Base-by-base conservation (phyloP, 2,888 invertebrate genomes). In the Parascotia fuliginaria region DNA sequence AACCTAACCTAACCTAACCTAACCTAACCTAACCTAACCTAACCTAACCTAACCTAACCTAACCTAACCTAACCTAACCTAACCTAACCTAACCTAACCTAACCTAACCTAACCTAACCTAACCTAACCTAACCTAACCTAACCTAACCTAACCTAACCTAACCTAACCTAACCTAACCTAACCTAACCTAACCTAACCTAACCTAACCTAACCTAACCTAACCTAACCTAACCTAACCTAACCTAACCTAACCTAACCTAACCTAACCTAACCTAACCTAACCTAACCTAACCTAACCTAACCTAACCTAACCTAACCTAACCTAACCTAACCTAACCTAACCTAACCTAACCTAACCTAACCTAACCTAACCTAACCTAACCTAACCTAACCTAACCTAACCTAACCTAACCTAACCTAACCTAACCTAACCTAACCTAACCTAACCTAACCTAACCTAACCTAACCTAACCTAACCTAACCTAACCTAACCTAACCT, bases 301-400 rank as follows among this genome's bases (percentile, higher is more conserved):
- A 54, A 48, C 54, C 48, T 48, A 54, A 48, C 53, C 47, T 48
- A 53, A 47, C 53, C 47, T 48, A 53, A 47, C 53, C 43, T 47
- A 53, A 47, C 53, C 43, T 48, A 53, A 47, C 53, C 48, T 53
- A 48, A 48, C 47, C 50, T 46, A 47, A 55, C 46, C 53, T 42
- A 42, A 53, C 54, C 42, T 48, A 48, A 48, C 48, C 54, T 54
- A 48, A 48, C 48, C 45, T 49, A 48, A 48, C 54, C 48, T 54
- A 54, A 53, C 53, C 53, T 53, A 53, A 53, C 53, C 53, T 48
- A 53, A 53, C 53, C 48, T 54, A 54, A 54, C 46, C 42, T 42
- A 53, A 42, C 53, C 45, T 46, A 49, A 46, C 36, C 54, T 43
- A 36, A 43, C 43, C 43, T 42, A 42, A 42, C 27, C 28, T n/a